Percentiles rank a stretch among this genome's conserved stretches.
Conservation (phyloP, 2,797 vertebrate genomes). For the Percopsis omiscomaycus region DNA sequence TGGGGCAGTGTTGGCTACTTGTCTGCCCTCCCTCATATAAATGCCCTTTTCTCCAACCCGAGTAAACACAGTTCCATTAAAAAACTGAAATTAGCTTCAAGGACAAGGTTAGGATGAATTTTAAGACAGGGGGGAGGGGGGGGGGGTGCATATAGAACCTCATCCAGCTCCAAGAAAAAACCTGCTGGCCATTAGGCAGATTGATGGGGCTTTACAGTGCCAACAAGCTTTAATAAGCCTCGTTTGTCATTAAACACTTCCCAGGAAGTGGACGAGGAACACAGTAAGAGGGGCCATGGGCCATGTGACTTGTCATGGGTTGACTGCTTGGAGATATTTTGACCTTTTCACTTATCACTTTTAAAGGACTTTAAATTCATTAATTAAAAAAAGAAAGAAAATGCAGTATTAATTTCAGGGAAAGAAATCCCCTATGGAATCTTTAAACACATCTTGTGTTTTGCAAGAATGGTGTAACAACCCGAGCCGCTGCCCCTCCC, state of each 20-base stretch:
- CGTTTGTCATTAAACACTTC: constrained; percentile 59
- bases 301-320: constrained; percentile 35
- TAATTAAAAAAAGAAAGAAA: no score
- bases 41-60: constrained; percentile 49
- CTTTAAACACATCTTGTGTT: constrained; percentile 11
- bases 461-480: constrained; percentile 8
- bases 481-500: not conserved
- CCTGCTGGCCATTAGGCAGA: constrained; percentile 55
- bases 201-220: constrained; percentile 67
- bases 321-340: constrained; percentile 19
- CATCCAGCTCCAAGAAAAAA: constrained; percentile 35
- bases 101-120: constrained; percentile 46
- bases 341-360: constrained; percentile 28
- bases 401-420: no score
- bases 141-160: constrained; percentile 24
- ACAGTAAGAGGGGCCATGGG: constrained; percentile 18
- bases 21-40: constrained; percentile 21
- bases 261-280: constrained; percentile 30
- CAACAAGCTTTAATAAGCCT: constrained; percentile 65
- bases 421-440: constrained; percentile 3
- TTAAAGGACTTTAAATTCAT: constrained; percentile 12
- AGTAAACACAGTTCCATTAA: constrained; percentile 53
- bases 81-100: constrained; percentile 57
- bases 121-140: constrained; percentile 36
- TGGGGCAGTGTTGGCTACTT: constrained; percentile 7